Base-by-base conservation (phyloP, 2,888 invertebrate genomes). In the Eurytoma californica region DNA sequence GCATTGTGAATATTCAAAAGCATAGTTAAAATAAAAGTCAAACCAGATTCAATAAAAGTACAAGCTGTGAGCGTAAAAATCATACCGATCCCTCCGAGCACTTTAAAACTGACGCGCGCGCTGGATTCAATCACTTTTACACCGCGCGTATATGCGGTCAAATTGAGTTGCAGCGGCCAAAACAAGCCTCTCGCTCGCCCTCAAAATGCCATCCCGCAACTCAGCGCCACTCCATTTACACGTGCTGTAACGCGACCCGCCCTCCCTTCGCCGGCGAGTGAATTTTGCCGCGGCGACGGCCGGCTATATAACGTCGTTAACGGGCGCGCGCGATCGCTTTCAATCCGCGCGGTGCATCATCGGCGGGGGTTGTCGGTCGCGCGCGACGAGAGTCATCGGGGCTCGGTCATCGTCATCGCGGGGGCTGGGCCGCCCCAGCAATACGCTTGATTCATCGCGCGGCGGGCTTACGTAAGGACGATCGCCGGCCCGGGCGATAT, bases 321-420 rank as follows among this genome's bases (percentile, higher is more conserved):
- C 89, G 88, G 87, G 51, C 67, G 63, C 39, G 87, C 86, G 84
- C 86, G 89, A 90, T 90, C 89, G 88, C 86, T 89, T 89, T 89
- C 88, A 88, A 89, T 90, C 87, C 89, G 83, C 86, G 87, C 84
- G 88, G 89, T 90, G 89, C 89, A 90, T 90, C 89, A 88, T 88
- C 82, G 82, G 75, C 16, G 39, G 30, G 4, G 3, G 28, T 28
- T n/a, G 24, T 58, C n/a, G 39, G 47, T 72, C 9, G 53, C 16
- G 18, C 47, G 65, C 70, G 51, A 65, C 79, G 58, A 53, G 61
- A 69, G 57, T 70, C n/a, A 20, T 24, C 0, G 0, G 4, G 2
- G 72, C 63, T 47, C 3, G 78, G 78, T 78, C 77, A 82, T 80
- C 83, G 76, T 80, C 78, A 82, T 82, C 80, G 80, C 67, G n/a